These are phyloP conservation scores for Moxostoma hubbsi DNA, from an alignment of 2,797 vertebrate genomes.

Conservation along the genomic window DNA sequence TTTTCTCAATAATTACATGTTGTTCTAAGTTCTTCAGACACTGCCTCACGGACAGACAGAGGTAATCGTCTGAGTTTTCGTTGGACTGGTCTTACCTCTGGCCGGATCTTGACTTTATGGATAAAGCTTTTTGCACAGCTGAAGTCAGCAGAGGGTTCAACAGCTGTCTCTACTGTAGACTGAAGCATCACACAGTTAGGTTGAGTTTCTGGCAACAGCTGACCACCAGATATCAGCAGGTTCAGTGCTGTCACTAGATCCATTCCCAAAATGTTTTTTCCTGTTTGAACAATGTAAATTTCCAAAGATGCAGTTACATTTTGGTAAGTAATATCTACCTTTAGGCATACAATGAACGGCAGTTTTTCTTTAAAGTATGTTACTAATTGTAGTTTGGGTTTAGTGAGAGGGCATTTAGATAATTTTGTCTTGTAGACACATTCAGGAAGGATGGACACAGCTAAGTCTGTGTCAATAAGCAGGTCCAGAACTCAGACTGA, in stretches of 20 bases:
- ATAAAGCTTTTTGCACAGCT: background rate
- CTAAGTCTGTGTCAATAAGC: background rate
- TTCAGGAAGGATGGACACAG: background rate
- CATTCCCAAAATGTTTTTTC: background rate
- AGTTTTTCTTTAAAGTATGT: background rate
- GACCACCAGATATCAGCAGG: background rate
- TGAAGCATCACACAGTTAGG: background rate
- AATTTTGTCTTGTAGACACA: background rate
- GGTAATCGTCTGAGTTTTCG: background rate
- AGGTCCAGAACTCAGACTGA: background rate
- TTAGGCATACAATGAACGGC: background rate
- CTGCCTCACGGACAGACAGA: background rate
- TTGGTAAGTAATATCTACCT: background rate
- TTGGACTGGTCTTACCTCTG: background rate
- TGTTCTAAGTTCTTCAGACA: conserved; percentile 54
- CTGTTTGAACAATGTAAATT: background rate
- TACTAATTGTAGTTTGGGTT: background rate
- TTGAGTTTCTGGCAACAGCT: background rate
- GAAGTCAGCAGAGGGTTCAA: background rate
- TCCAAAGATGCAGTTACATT: background rate
- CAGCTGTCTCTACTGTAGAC: background rate
- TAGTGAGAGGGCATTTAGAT: background rate
- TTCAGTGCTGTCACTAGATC: background rate
- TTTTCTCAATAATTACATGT: conserved; percentile 54
- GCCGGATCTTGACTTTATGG: background rate